A percentile compares a stretch with the other conserved stretches of the same genome.
Evolutionary conservation across 2,888 invertebrate species (phyloP).

Genomic region (Thymelicus lineola): DNA sequence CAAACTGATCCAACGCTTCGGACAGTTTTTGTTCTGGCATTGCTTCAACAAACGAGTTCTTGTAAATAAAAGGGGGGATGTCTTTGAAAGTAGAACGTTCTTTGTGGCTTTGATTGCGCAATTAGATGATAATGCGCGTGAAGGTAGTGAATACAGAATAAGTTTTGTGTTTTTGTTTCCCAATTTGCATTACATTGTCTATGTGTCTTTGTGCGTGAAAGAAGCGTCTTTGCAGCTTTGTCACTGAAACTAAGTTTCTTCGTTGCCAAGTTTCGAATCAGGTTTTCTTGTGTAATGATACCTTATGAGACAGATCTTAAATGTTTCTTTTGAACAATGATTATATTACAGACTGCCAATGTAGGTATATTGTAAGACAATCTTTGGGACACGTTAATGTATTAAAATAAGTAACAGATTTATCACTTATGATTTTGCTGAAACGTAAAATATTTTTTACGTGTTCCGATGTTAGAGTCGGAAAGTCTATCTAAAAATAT

Average conservation of each 20-base stretch:
- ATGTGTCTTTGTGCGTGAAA: conserved; percentile 1
- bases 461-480: too few relatives aligned
- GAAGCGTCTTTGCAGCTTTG: too few relatives aligned
- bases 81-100: conserved; percentile 28
- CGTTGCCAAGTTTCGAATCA: neutral
- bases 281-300: neutral
- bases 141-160: conserved; percentile 24
- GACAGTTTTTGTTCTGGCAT: conserved; percentile 57
- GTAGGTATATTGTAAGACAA: too few relatives aligned
- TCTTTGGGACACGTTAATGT: too few relatives aligned
- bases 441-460: too few relatives aligned
- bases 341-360: too few relatives aligned
- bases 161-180: conserved; percentile 12
- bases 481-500: too few relatives aligned
- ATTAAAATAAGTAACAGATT: too few relatives aligned
- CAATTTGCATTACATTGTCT: conserved; percentile 4
- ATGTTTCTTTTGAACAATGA: too few relatives aligned
- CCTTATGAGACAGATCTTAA: too few relatives aligned
- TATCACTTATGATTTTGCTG: too few relatives aligned
- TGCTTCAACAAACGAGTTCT: conserved; percentile 57
- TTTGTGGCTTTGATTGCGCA: conserved; percentile 50
- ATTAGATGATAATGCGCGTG: conserved; percentile 52
- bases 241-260: neutral
- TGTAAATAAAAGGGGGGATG: conserved; percentile 55
- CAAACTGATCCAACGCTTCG: conserved; percentile 25